phyloP scores from a whole-genome alignment of 2,888 invertebrate species.

The Polyommatus icarus region DNA sequence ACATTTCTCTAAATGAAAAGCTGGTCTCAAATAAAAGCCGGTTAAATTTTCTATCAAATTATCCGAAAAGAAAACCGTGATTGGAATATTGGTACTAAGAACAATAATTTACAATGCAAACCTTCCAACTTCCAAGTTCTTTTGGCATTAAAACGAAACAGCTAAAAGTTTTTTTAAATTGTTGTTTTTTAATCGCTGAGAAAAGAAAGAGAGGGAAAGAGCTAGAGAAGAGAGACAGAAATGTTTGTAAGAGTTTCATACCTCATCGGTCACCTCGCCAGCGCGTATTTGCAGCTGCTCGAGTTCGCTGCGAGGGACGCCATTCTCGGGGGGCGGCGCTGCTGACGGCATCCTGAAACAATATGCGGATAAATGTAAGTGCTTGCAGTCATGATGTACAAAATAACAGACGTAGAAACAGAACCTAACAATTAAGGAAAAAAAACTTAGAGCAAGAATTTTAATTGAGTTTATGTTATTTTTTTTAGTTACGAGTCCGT shows the following conservation, averaged over 20 bases:
- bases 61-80: background rate
- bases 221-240: no score
- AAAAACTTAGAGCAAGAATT: no score
- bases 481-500: no score
- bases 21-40: background rate
- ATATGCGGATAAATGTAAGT: conserved; percentile 34
- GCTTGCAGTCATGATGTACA: background rate
- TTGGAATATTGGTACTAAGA: background rate
- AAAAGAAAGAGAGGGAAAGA: no score
- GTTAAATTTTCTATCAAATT: background rate
- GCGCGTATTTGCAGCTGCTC: conserved; percentile 93
- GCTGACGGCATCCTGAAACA: conserved; percentile 83
- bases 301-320: conserved; percentile 91
- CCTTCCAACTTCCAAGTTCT: background rate
- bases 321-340: conserved; percentile 81
- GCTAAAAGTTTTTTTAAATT: no score
- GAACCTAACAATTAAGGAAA: background rate
- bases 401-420: background rate
- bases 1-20: background rate
- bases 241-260: conserved; percentile 59
- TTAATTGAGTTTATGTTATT: no score
- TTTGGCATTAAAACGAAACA: no score
- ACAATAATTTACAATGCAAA: background rate
- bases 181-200: no score
- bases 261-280: conserved; percentile 94